Evolutionary conservation across 2,113 vertebrate genomes (phyloP).

Genomic region (Cisticola juncidis): DNA sequence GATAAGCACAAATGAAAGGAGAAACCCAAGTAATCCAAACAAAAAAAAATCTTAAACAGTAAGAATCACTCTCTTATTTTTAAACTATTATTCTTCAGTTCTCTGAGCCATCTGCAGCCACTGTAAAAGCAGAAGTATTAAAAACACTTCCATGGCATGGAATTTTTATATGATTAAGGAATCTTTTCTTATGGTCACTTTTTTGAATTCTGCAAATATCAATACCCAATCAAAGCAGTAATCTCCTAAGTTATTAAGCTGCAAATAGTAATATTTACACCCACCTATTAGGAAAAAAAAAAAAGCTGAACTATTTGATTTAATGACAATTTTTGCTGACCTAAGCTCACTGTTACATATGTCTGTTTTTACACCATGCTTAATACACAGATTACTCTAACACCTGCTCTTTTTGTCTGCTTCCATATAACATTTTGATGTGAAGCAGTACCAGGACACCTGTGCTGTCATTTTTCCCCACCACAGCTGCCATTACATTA

Average conservation of each 20-base stretch:
- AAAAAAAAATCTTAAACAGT: neutral
- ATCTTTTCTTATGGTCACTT: neutral
- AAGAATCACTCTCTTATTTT: neutral
- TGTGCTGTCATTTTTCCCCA: neutral
- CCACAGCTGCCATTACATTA: neutral
- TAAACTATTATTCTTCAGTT: neutral
- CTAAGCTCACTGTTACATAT: neutral
- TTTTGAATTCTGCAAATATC: neutral
- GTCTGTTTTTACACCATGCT: neutral
- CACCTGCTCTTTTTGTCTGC: neutral
- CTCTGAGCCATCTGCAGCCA: neutral
- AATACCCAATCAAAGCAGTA: neutral
- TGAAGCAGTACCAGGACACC: neutral
- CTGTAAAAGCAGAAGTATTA: neutral
- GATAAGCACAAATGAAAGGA: neutral
- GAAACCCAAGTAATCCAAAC: neutral
- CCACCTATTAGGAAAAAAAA: neutral
- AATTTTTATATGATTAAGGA: neutral
- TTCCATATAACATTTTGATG: neutral
- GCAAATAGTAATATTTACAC: neutral
- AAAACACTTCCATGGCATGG: neutral
- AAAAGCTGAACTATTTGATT: neutral
- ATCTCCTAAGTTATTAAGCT: neutral
- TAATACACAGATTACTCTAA: neutral
- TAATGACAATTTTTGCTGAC: neutral